Conservation (phyloP, 2,113 vertebrate genomes). For the Nymphicus hollandicus region DNA sequence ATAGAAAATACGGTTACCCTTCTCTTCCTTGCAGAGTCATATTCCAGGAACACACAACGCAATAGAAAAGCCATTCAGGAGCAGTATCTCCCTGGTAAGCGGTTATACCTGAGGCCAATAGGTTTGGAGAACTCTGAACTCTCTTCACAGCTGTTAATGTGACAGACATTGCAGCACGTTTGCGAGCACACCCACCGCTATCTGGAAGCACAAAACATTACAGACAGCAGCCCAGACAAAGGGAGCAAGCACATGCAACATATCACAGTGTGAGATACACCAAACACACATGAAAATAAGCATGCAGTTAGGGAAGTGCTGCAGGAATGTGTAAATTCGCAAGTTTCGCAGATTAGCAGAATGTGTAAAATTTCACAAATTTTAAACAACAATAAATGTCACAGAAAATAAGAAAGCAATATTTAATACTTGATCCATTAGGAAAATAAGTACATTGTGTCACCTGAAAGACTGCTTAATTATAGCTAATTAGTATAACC, state of each 20-base stretch:
- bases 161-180: conserved; percentile 90
- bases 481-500: conserved; percentile 1
- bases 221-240: conserved; percentile 75
- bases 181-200: conserved; percentile 91
- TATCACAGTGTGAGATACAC: background rate
- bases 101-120: conserved; percentile 90
- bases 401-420: conserved; percentile 3
- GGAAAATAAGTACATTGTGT: background rate
- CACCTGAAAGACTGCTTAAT: conserved; percentile 28
- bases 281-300: background rate
- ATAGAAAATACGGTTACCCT: background rate
- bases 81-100: conserved; percentile 35
- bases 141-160: conserved; percentile 96
- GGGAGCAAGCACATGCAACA: conserved; percentile 79
- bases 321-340: background rate
- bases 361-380: background rate
- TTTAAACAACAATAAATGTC: conserved; percentile 25
- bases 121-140: conserved; percentile 96
- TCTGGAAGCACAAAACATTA: conserved; percentile 90
- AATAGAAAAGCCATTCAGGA: conserved; percentile 17
- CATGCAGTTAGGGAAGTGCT: conserved; percentile 38
- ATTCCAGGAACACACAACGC: background rate
- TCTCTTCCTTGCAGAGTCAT: background rate
- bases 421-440: background rate
- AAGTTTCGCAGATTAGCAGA: conserved; percentile 7